phyloP scores from a whole-genome alignment of 2,113 vertebrate genomes.

The Lophura nycthemera region DNA sequence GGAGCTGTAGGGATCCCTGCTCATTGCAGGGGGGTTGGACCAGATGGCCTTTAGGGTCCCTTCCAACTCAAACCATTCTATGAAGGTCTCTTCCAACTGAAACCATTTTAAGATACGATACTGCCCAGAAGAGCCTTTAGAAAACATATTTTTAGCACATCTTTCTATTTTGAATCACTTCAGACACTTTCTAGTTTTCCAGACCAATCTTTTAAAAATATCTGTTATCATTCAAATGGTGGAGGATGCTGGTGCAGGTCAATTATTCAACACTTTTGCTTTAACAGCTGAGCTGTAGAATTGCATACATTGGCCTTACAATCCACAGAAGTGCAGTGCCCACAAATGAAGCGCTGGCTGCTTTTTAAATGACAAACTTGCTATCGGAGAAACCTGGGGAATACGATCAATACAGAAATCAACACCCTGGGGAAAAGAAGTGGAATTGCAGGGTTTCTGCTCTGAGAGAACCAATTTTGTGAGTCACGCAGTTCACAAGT shows the following conservation, averaged over 20 bases:
- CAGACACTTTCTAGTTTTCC: background rate
- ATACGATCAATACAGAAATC: constrained; percentile 8
- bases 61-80: no score
- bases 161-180: background rate
- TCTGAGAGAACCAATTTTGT: background rate
- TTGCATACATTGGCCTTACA: constrained; percentile 2
- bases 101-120: no score
- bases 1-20: no score
- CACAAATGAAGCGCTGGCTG: background rate
- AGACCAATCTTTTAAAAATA: background rate
- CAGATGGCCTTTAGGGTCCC: no score
- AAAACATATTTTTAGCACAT: background rate
- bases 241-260: background rate
- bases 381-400: background rate
- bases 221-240: background rate
- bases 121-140: background rate
- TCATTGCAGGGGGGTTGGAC: no score
- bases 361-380: constrained; percentile 11
- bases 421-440: background rate
- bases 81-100: no score
- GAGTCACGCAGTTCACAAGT: background rate
- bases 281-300: background rate
- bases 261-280: background rate
- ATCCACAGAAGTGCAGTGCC: background rate
- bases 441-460: background rate